Base-by-base conservation (phyloP, 2,888 invertebrate genomes). In the Isotomurus palustris region DNA sequence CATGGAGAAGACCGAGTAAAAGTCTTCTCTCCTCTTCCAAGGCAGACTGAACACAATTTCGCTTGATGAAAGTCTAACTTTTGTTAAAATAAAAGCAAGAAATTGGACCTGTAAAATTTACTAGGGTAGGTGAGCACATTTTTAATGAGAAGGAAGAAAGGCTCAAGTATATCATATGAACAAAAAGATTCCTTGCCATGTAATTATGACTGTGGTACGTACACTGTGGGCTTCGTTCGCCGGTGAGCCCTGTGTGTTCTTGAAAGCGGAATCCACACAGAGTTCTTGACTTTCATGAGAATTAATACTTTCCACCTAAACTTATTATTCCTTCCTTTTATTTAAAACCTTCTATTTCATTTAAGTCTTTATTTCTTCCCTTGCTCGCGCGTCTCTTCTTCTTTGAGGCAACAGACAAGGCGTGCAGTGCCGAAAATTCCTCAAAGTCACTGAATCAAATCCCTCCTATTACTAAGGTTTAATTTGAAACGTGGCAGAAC, bases 61-160 rank as follows among this genome's bases (percentile, higher is more conserved):
- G 27, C 47, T 27, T 40, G 19, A n/a, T 40, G 29, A 8, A 17
- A 6, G 47, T 28, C 17, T 22, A 50, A 50, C 50, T 50, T 38
- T 38, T 50, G 50, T 50, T 22, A 40, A 50, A 50, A 50, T 50
- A 50, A 36, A 50, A 50, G 27, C 38, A 50, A 50, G 50, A 50
- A 50, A 50, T 50, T 38, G 22, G 50, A 38, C 22, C 35, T 22
- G 22, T 50, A 17, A 50, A 50, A 50, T 50, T 50, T 47, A 24
- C 12, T 19, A 8, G 21, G 8, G 24, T 10, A 44, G 47, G 32
- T 32, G 32, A 49, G 49, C 5, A 32, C 35, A 50, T 50, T 50
- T 50, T 50, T 50, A 50, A 50, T 50, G 50, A 50, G 49, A 49
- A 49, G 49, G 49, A 49, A 32, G 35, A 32, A n/a, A n/a, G n/a